Evolutionary conservation across 2,113 vertebrate species (phyloP).

Genomic region (Macquaria australasica): DNA sequence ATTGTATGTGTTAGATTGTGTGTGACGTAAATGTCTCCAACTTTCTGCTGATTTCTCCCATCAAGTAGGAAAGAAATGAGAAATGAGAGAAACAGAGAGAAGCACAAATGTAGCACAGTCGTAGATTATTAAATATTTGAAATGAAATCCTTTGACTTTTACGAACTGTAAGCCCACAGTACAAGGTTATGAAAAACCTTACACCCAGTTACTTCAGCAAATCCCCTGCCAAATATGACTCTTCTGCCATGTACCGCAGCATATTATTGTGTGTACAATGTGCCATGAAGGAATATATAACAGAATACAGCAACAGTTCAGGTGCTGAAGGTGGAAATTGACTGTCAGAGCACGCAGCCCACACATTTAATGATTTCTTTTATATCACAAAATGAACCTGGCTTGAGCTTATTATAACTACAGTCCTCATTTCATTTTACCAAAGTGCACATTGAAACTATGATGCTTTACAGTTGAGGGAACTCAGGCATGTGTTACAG

Average conservation of each 20-base stretch:
- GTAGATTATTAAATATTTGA: conserved; percentile 14
- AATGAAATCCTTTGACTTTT: conserved; percentile 12
- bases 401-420: background rate
- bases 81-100: background rate
- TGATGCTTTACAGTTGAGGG: background rate
- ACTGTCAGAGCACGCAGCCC: background rate
- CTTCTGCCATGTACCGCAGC: background rate
- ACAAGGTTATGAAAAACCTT: background rate
- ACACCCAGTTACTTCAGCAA: background rate
- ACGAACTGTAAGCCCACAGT: background rate
- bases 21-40: background rate
- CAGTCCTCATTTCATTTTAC: background rate
- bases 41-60: background rate
- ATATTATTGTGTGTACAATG: background rate
- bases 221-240: conserved; percentile 3
- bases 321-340: background rate
- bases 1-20: background rate
- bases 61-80: background rate
- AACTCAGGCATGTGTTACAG: background rate
- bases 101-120: background rate
- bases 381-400: background rate
- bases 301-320: no score
- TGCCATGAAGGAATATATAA: background rate
- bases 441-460: background rate
- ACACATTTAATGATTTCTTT: conserved; percentile 5